These are phyloP conservation scores for Dryococelus australis DNA, from an alignment of 2,888 invertebrate genomes.

Conservation along the genomic window DNA sequence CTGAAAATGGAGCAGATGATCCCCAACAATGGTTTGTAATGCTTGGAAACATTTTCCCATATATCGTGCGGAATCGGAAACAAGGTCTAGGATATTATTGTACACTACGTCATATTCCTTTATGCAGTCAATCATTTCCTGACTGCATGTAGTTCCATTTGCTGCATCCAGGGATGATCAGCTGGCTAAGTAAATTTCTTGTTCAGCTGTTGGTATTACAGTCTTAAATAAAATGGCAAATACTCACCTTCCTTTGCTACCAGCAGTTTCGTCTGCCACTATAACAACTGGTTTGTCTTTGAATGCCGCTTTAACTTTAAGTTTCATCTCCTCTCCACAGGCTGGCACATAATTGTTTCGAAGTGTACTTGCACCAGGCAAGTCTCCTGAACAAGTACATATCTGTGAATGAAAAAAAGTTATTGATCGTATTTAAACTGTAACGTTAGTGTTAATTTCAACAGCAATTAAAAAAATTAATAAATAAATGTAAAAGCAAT, in stretches of 20 bases:
- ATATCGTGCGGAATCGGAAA: background rate
- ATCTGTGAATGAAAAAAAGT: background rate
- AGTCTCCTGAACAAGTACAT: constrained; percentile 22
- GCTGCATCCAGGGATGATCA: background rate
- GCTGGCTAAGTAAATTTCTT: background rate
- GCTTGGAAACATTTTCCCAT: background rate
- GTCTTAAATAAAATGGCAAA: constrained; percentile 26
- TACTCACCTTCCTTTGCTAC: constrained; percentile 28
- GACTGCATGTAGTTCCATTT: background rate
- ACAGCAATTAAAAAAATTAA: too few species aligned
- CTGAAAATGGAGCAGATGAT: constrained; percentile 3
- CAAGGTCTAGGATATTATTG: background rate
- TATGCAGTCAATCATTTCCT: background rate
- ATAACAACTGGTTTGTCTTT: constrained; percentile 25
- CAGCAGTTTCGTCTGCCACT: constrained; percentile 32
- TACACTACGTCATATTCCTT: background rate
- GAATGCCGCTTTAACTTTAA: background rate
- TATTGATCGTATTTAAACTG: background rate
- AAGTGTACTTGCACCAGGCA: constrained; percentile 21
- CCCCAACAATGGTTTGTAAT: constrained; percentile 20
- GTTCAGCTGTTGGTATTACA: background rate
- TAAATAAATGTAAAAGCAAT: too few species aligned
- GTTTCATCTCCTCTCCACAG: constrained; percentile 23
- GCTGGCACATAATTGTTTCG: too few species aligned
- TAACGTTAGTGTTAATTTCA: too few species aligned